Evolutionary conservation across 2,113 vertebrate genomes (phyloP).

Genomic region (Ciconia maguari): DNA sequence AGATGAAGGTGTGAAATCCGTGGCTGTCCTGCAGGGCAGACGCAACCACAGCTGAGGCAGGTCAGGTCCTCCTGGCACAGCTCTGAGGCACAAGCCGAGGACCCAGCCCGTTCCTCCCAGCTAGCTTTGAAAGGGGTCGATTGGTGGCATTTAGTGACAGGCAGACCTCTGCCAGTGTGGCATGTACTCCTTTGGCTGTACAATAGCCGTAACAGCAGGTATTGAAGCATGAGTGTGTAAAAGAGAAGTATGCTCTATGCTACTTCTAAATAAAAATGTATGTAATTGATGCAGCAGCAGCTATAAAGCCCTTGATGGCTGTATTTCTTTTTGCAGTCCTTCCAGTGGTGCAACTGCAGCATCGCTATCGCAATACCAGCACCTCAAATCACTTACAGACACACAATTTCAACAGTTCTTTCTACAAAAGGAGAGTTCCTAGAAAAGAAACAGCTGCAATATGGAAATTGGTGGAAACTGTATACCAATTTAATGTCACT

Average conservation of each 20-base stretch:
- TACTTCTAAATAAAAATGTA: not conserved
- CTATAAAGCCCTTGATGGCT: not conserved
- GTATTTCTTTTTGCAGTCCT: not conserved
- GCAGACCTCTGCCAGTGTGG: not conserved
- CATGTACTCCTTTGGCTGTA: not conserved
- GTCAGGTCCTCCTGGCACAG: not conserved
- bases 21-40: too few species aligned
- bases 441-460: not conserved
- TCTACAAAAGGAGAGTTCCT: not conserved
- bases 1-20: not conserved
- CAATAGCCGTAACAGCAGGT: not conserved
- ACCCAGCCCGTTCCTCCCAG: not conserved
- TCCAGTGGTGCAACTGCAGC: not conserved
- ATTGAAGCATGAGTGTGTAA: fast-evolving
- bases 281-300: not conserved
- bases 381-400: not conserved
- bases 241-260: not conserved
- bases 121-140: not conserved
- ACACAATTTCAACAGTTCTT: not conserved
- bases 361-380: fast-evolving
- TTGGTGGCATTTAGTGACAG: not conserved
- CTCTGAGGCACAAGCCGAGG: not conserved
- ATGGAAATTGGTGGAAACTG: not conserved
- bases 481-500: not conserved
- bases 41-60: not conserved